Percentiles rank a stretch among this genome's conserved stretches.
Conservation (phyloP, 2,797 vertebrate genomes). For the Knipowitschia caucasica region DNA sequence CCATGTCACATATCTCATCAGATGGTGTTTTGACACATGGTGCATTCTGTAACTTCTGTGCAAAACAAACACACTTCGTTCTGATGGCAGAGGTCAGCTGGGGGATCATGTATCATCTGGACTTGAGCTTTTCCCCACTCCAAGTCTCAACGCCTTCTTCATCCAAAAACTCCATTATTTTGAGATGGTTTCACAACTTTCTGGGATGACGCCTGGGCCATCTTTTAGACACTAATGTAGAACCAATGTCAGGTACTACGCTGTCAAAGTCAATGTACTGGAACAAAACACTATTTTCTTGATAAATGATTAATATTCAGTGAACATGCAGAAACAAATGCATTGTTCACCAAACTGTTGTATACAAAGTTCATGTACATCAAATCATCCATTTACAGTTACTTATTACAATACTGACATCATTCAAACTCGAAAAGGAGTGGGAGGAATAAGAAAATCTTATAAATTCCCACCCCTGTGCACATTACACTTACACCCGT, state of each 20-base stretch:
- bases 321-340: background rate
- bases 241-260: too few species aligned
- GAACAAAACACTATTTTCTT: too few species aligned
- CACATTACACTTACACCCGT: too few species aligned
- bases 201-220: background rate
- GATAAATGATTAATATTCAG: background rate
- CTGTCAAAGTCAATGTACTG: too few species aligned
- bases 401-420: too few species aligned
- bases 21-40: background rate
- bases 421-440: too few species aligned
- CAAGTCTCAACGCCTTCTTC: background rate
- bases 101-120: slow-evolving; percentile 34
- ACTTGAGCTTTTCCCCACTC: background rate
- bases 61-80: slow-evolving; percentile 21
- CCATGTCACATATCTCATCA: background rate
- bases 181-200: background rate
- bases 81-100: slow-evolving; percentile 30
- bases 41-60: slow-evolving; percentile 11
- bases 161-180: too few species aligned
- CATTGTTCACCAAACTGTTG: too few species aligned
- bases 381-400: too few species aligned
- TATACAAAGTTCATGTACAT: background rate
- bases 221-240: background rate
- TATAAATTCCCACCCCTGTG: too few species aligned
- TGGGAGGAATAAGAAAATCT: too few species aligned